Conservation (phyloP, 2,113 vertebrate genomes). For the Chloroceryle aenea region DNA sequence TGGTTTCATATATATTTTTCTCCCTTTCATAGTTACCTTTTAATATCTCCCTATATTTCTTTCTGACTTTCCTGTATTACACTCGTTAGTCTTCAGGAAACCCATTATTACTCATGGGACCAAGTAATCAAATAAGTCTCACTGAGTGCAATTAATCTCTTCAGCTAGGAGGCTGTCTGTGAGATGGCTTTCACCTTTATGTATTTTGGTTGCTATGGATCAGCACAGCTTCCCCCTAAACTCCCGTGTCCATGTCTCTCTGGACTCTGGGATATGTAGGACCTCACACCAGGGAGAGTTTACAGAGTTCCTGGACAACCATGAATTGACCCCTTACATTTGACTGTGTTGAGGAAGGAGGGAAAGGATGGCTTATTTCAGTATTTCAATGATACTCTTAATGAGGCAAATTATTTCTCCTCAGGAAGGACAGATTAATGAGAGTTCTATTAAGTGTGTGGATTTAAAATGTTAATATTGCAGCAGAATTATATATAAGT, state of each 20-base stretch:
- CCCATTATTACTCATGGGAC: conserved; percentile 54
- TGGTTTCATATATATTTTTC: conserved; percentile 49
- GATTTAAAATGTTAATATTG: neutral
- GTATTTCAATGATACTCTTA: neutral
- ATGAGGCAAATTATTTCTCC: neutral
- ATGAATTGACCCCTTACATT: neutral
- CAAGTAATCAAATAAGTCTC: conserved; percentile 37
- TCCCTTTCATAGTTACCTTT: conserved; percentile 45
- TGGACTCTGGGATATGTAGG: neutral
- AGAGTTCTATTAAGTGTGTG: neutral
- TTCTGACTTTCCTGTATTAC: conserved; percentile 56
- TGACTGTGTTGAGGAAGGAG: neutral
- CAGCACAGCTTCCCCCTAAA: neutral
- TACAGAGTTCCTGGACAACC: neutral
- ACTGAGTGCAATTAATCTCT: conserved; percentile 41
- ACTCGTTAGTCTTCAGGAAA: conserved; percentile 51
- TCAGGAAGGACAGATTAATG: neutral
- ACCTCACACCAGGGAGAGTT: neutral
- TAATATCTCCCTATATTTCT: conserved; percentile 59
- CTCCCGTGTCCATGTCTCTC: neutral
- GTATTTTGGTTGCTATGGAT: neutral
- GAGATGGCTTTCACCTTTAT: neutral
- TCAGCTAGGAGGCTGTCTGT: neutral
- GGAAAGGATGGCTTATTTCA: neutral
- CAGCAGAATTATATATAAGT: neutral